Percentiles rank a stretch among this genome's conserved stretches.
These are phyloP conservation scores for Picus viridis DNA, from an alignment of 2,797 vertebrate species.

Conservation along the genomic window DNA sequence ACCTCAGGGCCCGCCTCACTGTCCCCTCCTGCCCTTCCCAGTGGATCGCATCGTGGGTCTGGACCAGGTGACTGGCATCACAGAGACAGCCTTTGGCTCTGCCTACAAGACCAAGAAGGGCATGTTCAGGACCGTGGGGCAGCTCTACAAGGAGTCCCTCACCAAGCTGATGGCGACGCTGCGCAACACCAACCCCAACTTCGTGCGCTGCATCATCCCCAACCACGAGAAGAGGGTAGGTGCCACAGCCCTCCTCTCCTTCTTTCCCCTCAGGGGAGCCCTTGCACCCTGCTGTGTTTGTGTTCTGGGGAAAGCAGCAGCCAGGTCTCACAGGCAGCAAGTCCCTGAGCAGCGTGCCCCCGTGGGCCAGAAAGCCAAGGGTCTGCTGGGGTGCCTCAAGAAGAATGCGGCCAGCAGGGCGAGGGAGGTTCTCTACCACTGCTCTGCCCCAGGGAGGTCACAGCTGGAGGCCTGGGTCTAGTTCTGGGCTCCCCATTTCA, in stretches of 20 bases:
- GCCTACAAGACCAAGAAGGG: constrained; percentile 98
- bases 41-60: constrained; percentile 97
- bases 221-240: constrained; percentile 96
- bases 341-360: too few species aligned
- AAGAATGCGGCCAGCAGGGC: too few species aligned
- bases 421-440: too few species aligned
- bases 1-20: background rate
- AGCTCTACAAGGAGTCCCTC: constrained; percentile 98
- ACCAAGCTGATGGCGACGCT: constrained; percentile 97
- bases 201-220: constrained; percentile 98
- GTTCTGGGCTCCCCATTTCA: too few species aligned
- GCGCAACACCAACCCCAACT: constrained; percentile 98
- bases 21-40: constrained; percentile 59
- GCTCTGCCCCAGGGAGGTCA: too few species aligned
- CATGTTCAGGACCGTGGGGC: constrained; percentile 96
- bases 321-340: background rate
- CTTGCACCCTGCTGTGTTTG: background rate
- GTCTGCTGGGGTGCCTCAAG: too few species aligned
- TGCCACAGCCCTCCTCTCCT: background rate
- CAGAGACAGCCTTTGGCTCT: constrained; percentile 93
- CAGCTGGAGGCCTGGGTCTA: too few species aligned
- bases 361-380: too few species aligned
- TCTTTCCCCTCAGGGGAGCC: background rate
- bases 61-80: constrained; percentile 97
- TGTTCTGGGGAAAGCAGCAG: background rate